Base-by-base conservation (phyloP, 2,797 vertebrate genomes). In the Salmo trutta region DNA sequence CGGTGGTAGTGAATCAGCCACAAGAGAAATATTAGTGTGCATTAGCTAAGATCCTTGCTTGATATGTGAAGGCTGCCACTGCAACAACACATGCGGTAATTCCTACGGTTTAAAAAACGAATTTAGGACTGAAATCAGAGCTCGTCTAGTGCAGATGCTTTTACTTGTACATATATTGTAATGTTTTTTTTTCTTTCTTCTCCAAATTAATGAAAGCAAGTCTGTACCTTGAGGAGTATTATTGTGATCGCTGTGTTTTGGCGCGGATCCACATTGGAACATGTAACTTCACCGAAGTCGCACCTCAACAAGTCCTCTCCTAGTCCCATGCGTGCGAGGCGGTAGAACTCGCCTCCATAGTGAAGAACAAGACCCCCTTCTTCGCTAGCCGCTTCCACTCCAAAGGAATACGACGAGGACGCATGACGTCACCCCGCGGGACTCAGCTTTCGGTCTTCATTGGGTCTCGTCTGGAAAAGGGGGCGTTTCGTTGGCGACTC, bases 341-440 rank as follows among this genome's bases (percentile, higher is more conserved):
- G 88, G 84, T 27, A 77, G 79, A 89, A 92, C 86, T 90, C 86
- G 89, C 90, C 91, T 93, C 94, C 94, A 94, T 94, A 84, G 85
- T 89, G 86, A 83, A 83, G 87, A 85, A 74, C 76, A 56, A 75
- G 65, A 15, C 65, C 85, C 85, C 89, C 86, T 91, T 69, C 87
- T 80, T 89, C 82, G 87, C 89, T 91, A 88, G 81, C 91, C 84
- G 92, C 91, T 78, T 90, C 92, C 93, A 89, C 91, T 91, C 92
- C 90, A 86, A 88, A 88, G 88, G 91, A 85, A 70, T 82, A 86
- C 86, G 83, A 86, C 86, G 83, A 89, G 86, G 77, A 83, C 75
- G 81, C 81, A 90, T 91, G 94, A 95, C 95, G 96, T 98, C 95
- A 96, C 86, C 81, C 84, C 91, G 81, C 89, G 83, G 83, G 87